A percentile compares a stretch with the other conserved stretches of the same genome.
Evolutionary conservation across 92 coral and sea anemone species (phyloP).

Genomic region (Paragorgia papillata): DNA sequence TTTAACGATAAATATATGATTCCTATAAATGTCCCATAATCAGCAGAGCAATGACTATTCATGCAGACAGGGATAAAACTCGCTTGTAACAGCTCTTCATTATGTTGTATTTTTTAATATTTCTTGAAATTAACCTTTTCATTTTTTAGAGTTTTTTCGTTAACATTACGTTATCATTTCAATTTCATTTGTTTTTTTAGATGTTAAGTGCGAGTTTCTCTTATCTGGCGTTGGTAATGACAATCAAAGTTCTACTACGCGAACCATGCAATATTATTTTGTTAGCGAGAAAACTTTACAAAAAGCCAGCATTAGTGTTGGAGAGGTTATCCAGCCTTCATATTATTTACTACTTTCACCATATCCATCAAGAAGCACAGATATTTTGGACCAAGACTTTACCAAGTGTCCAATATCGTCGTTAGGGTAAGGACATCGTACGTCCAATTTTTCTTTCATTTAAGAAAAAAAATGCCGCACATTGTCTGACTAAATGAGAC

Average conservation of each 20-base stretch:
- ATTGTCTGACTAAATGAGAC: not conserved
- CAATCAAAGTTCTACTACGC: slow-evolving; percentile 62
- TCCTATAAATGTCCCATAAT: too few species aligned
- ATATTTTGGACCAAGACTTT: slow-evolving; percentile 33
- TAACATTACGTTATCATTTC: too few species aligned
- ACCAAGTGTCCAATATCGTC: slow-evolving; percentile 60
- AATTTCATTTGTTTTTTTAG: too few species aligned
- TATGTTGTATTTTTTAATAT: too few species aligned
- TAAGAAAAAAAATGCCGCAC: too few species aligned
- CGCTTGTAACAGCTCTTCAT: too few species aligned
- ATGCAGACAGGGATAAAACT: too few species aligned
- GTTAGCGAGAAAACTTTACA: slow-evolving; percentile 59
- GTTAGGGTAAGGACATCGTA: slow-evolving; percentile 69
- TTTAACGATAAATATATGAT: too few species aligned
- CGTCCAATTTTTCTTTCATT: too few species aligned
- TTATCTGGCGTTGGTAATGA: slow-evolving; percentile 53
- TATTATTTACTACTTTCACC: slow-evolving; percentile 15
- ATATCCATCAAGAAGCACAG: slow-evolving; percentile 29
- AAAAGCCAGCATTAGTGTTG: slow-evolving; percentile 70
- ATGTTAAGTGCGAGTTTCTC: slow-evolving; percentile 35
- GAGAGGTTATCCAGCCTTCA: slow-evolving; percentile 53
- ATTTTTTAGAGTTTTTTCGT: too few species aligned
- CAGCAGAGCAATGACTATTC: too few species aligned
- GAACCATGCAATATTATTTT: slow-evolving; percentile 57
- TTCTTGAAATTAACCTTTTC: too few species aligned